Base-by-base conservation (phyloP, 2,888 invertebrate genomes). In the Tiphia femorata region DNA sequence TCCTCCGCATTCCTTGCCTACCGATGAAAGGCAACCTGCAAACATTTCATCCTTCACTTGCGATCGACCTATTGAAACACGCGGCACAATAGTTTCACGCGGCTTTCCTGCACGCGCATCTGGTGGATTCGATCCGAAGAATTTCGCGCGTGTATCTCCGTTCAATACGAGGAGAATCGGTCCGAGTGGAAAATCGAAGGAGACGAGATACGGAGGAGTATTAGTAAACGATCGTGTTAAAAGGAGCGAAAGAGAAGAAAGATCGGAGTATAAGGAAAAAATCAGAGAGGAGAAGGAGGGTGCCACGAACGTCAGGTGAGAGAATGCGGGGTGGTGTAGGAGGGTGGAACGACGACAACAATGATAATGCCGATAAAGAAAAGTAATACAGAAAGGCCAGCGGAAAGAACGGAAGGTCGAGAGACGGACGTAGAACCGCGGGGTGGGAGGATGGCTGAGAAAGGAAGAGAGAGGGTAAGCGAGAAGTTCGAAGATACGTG, bases 401-500 rank as follows among this genome's bases (percentile, higher is more conserved):
- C 19, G 23, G 51, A 48, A 41, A 46, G 30, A 48, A 47, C 42
- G 38, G 35, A 35, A 37, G 46, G 33, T 29, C 38, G 46, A 53
- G 35, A 49, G 50, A 27, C 40, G 42, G n/a, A n/a, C n/a, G n/a
- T n/a, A n/a, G n/a, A n/a, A n/a, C n/a, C n/a, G n/a, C n/a, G 37
- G 46, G 56, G 53, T 33, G 44, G 47, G 54, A 49, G 57, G 58
- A 59, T 29, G 51, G 54, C 21, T 7, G 8, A 14, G 44, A 38
- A 12, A 10, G 29, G 25, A 38, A 38, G 35, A 21, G 21, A 5
- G 33, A 14, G 21, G 27, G n/a, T n/a, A 25, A 8, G n/a, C 52
- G 52, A 51, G 53, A 56, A 58, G 51, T 47, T 49, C 56, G 58
- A 58, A 63, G 52, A 48, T 58, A 41, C 25, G 37, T 48, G 35